Base-by-base conservation (phyloP, 1,140 invertebrate genomes). In the Nephila pilipes region DNA sequence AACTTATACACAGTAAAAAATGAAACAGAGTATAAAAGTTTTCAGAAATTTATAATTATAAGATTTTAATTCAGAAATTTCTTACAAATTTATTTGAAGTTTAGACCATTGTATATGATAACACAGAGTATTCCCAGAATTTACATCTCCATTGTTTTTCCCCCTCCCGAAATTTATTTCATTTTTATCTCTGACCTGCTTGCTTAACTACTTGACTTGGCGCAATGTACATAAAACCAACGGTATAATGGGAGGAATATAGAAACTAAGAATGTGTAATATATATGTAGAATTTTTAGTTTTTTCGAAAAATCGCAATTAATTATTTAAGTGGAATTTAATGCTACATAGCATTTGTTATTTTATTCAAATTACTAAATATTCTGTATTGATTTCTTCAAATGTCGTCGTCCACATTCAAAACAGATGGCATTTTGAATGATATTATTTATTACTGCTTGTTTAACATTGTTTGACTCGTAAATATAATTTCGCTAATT, bases 391-490 rank as follows among this genome's bases (percentile, higher is more conserved):
- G 87, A 89, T 89, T 79, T 75, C 38, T 75, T 54, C 2, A 85
- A 92, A 79, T 92, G 90, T 92, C 90, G 90, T 92, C 90, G 90
- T 83, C 90, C 81, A 25, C 22, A 25, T 22, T n/a, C 29, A 25
- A n/a, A n/a, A 83, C 80, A 83, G 80, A 83, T 83, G 80, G 32
- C 69, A 18, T 75, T 75, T 75, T 83, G 46, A 54, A 25, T 54
- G n/a, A 38, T 54, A 83, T 54, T 83, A 16, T 20, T 36, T 36
- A 83, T 54, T 83, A 54, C 22, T n/a, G 14, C 22, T 22, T 83
- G 10, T 83, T n/a, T 83, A 54, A 54, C 20, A 22, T 20, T 29
- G 3, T 2, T n/a, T 55, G 1, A n/a, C 20, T 83, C 18, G 46
- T 54, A 18, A 46, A 80, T 20, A 38, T 36, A 54, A 83, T 54